Conservation (phyloP, 2,888 invertebrate genomes). For the Gisinianus flammeolus region DNA sequence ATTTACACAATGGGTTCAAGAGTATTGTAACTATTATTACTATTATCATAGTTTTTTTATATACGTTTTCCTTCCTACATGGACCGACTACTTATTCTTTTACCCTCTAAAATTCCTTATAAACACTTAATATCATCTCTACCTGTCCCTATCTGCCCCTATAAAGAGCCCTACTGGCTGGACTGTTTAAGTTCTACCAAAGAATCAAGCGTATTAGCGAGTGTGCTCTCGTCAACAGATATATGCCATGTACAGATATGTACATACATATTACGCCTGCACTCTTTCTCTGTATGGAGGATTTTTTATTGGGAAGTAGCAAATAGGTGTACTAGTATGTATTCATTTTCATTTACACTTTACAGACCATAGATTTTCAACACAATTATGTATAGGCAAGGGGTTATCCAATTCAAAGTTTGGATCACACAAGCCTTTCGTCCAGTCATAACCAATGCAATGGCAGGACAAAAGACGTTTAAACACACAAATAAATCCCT, state of each 20-base stretch:
- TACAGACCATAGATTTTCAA: background rate
- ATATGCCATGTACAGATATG: too few relatives aligned
- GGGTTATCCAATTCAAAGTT: conserved; percentile 1
- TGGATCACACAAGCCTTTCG: conserved; percentile 9
- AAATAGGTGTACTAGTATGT: background rate
- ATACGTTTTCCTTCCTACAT: background rate
- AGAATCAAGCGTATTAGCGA: background rate
- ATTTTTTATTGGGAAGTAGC: background rate
- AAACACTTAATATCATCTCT: background rate
- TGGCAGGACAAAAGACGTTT: conserved; percentile 34
- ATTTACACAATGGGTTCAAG: conserved; percentile 37
- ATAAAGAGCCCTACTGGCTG: background rate
- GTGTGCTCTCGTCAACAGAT: too few relatives aligned
- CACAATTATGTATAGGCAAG: background rate
- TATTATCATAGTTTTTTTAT: conserved; percentile 20
- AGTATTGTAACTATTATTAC: conserved; percentile 29
- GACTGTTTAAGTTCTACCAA: background rate
- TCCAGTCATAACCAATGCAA: conserved; percentile 30
- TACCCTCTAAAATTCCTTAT: background rate
- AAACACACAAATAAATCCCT: conserved; percentile 35
- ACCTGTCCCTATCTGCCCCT: background rate
- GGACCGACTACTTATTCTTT: background rate
- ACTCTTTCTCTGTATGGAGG: too few relatives aligned
- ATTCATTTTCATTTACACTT: background rate
- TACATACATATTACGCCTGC: too few relatives aligned